Percentiles rank a stretch among this genome's conserved stretches.
These are phyloP conservation scores for Acyrthosiphon pisum DNA, from an alignment of 1,140 invertebrate species.

Conservation along the genomic window DNA sequence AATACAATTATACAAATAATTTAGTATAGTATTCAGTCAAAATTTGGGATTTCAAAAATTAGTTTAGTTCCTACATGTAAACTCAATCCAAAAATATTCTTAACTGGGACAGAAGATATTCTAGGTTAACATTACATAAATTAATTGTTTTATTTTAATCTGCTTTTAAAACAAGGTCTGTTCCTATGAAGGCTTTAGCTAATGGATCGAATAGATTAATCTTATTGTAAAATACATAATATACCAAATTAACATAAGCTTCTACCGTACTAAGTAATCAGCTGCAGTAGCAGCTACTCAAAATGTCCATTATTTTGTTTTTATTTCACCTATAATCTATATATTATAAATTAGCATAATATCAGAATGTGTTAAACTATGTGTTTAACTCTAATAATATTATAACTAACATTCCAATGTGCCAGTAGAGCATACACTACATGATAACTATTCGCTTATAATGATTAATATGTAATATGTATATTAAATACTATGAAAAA, in stretches of 20 bases:
- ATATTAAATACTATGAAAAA: conserved; percentile 19
- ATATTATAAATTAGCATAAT: neutral
- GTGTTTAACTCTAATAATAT: neutral
- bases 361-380: no score
- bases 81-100: no score
- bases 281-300: neutral
- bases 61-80: no score
- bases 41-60: no score
- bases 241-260: neutral
- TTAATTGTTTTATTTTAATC: neutral
- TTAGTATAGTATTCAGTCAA: neutral
- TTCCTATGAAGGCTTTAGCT: no score
- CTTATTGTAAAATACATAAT: no score
- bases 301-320: neutral
- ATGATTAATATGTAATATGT: neutral
- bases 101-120: neutral
- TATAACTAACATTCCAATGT: neutral
- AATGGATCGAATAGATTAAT: no score
- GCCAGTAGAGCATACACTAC: neutral
- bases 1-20: neutral
- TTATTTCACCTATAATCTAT: neutral
- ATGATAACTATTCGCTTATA: neutral
- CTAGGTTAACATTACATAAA: neutral
- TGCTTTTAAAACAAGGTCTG: no score
- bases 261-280: neutral